Evolutionary conservation across 2,888 invertebrate genomes (phyloP).

Genomic region (Coelopa pilipes): DNA sequence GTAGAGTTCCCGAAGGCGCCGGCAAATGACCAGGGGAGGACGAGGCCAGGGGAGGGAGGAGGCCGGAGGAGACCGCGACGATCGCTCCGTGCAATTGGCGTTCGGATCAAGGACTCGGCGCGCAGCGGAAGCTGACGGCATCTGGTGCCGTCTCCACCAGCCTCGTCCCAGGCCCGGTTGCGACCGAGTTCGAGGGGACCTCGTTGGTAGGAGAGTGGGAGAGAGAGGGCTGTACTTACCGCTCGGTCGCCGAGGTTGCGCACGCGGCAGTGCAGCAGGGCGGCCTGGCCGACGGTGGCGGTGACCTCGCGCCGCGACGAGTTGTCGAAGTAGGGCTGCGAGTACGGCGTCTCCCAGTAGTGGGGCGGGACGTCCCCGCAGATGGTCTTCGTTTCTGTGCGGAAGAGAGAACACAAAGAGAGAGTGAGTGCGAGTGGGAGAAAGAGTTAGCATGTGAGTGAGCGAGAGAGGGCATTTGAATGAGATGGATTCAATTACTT

Average conservation of each 20-base stretch:
- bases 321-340: conserved; percentile 90
- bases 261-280: conserved; percentile 85
- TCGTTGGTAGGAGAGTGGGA: no score
- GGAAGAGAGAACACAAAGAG: conserved; percentile 41
- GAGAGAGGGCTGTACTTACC: conserved; percentile 71
- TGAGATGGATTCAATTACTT: background rate
- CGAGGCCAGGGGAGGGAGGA: no score
- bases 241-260: conserved; percentile 89
- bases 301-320: conserved; percentile 85
- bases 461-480: background rate
- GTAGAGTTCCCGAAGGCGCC: no score
- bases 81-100: no score
- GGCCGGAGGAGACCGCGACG: no score
- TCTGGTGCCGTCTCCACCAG: no score
- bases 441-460: background rate
- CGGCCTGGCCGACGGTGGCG: conserved; percentile 87
- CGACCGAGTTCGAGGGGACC: no score
- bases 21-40: no score
- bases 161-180: no score
- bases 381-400: conserved; percentile 62
- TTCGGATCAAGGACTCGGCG: no score
- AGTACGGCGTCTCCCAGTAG: conserved; percentile 73
- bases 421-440: no score
- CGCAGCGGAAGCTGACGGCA: no score
- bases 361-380: conserved; percentile 66